Evolutionary conservation across 1,140 invertebrate genomes (phyloP), one percentile per base, ranked within the genome.

Genomic region (Formica selysi): DNA sequence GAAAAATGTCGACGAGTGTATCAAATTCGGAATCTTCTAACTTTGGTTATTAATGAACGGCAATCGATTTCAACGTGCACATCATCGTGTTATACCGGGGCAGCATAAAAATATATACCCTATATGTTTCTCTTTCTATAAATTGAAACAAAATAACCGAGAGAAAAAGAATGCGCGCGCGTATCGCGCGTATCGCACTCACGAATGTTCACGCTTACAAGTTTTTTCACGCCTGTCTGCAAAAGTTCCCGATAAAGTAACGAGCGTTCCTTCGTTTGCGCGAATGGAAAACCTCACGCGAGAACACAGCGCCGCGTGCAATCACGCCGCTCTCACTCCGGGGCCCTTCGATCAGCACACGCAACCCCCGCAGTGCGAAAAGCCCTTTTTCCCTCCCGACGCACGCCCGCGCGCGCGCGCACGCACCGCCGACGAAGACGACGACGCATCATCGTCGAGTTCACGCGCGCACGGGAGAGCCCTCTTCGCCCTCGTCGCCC

Each of bases 381-480:
- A 73, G 36, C 67, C 26, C 68, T 36, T 73, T 83, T 73, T 61
- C 44, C 68, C n/a, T 13, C 68, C 32, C 54, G 29, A 73, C 65
- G 29, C 85, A 83, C 85, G 32, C 36, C 29, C 51, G 73, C 80
- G 44, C 68, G 79, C 76, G 59, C 87, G 71, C 64, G 76, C 87
- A 83, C 85, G 73, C 84, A 86, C 41, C 68, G 41, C 54, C 86
- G 86, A 85, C 51, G 44, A 41, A 51, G 76, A 79, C 41, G 76
- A 70, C 76, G 68, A 74, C 78, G 41, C 13, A 59, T 88, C 59
- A 67, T 5, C 54, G 19, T 64, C 51, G 26, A 11, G 4, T 26
- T 26, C 44, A 64, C 54, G 85, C 87, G 70, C 85, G 62, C 85
- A 54, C 44, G 59, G 16, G 19, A 29, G 29, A 65, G 59, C 26